These are phyloP conservation scores for Sitta carolinensis DNA, from an alignment of 2,797 vertebrate species.

Conservation along the genomic window DNA sequence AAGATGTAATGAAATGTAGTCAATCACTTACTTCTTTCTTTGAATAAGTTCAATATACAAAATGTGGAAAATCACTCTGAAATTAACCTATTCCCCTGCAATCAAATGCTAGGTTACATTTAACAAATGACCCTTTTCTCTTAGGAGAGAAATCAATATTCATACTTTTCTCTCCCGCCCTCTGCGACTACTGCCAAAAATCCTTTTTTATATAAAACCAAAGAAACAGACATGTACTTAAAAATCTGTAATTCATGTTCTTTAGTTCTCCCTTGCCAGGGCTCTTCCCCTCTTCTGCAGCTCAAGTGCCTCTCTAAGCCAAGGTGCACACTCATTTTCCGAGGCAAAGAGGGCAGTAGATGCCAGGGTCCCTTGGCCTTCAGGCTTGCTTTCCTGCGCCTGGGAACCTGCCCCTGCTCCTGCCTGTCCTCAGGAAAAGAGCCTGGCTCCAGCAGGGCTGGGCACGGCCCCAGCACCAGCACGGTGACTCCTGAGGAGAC, in stretches of 20 bases:
- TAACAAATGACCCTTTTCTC: conserved; percentile 22
- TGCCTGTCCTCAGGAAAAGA: rapidly evolving
- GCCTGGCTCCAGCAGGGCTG: neutral
- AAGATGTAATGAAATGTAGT: neutral
- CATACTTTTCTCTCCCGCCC: neutral
- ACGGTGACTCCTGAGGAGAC: too few relatives aligned
- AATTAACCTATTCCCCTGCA: conserved; percentile 29
- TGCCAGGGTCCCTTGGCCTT: too few relatives aligned
- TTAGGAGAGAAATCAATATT: conserved; percentile 20
- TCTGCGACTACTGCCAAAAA: neutral
- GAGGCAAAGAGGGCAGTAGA: rapidly evolving
- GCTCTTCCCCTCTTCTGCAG: neutral
- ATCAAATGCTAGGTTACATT: neutral
- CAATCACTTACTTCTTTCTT: neutral
- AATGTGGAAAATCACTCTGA: neutral
- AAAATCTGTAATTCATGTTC: neutral
- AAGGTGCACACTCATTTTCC: neutral
- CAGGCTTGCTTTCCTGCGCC: too few relatives aligned
- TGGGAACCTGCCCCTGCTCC: neutral
- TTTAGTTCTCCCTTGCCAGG: neutral
- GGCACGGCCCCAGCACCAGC: neutral
- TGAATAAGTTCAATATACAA: neutral
- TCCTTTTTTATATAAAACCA: neutral
- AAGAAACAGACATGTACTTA: neutral
- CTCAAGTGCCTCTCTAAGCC: neutral